A percentile compares a stretch with the other conserved stretches of the same genome.
Evolutionary conservation across 2,888 invertebrate genomes (phyloP).

Genomic region (Dermolepida albohirtum): DNA sequence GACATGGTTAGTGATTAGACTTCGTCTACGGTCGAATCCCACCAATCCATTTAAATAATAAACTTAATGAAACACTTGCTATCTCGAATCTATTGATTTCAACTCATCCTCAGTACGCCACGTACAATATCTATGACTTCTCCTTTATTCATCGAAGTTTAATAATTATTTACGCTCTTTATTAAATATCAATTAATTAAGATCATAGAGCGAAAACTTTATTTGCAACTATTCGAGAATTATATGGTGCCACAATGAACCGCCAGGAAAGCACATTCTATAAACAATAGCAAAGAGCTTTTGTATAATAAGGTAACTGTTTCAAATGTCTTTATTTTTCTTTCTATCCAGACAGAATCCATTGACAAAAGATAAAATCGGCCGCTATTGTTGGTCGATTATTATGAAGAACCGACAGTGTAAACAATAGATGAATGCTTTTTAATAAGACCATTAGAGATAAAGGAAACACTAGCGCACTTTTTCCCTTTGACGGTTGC

Average conservation of each 20-base stretch:
- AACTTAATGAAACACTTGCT: too few species aligned
- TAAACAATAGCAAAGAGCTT: slow-evolving; percentile 10
- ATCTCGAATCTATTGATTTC: too few species aligned
- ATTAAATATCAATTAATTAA: too few species aligned
- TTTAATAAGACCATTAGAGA: slow-evolving; percentile 24
- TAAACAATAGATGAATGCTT: slow-evolving; percentile 24
- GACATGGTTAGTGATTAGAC: too few species aligned
- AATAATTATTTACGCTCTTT: too few species aligned
- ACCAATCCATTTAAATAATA: too few species aligned
- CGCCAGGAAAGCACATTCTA: background rate
- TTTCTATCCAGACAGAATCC: slow-evolving; percentile 6
- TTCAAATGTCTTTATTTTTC: slow-evolving; percentile 12
- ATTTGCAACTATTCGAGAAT: background rate
- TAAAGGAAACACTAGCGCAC: background rate
- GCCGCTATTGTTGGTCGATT: slow-evolving; percentile 23
- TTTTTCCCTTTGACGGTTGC: background rate
- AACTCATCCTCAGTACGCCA: too few species aligned
- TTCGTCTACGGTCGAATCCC: too few species aligned
- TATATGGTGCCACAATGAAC: slow-evolving; percentile 1
- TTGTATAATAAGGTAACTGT: slow-evolving; percentile 21
- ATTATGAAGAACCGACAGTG: slow-evolving; percentile 10
- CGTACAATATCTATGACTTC: too few species aligned
- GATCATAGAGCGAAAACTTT: too few species aligned
- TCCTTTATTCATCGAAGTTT: too few species aligned
- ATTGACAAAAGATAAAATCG: slow-evolving; percentile 32